Percentiles rank a stretch among this genome's conserved stretches.
phyloP scores from a whole-genome alignment of 2,113 vertebrate species.

The Seriola quinqueradiata region DNA sequence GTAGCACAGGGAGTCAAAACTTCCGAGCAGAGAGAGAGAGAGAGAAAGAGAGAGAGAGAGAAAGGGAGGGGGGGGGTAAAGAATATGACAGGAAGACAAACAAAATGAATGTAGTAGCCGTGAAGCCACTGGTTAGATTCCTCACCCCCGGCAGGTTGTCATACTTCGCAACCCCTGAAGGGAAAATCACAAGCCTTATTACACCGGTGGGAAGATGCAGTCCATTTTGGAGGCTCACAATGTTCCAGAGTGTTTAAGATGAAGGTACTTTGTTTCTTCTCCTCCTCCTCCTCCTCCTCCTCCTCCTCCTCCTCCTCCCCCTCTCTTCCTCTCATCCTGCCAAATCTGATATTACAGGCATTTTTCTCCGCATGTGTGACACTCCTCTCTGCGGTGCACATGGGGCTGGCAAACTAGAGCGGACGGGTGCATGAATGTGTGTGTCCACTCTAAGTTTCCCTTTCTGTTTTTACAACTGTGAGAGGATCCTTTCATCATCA shows the following conservation, averaged over 20 bases:
- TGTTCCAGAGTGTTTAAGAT: constrained; percentile 45
- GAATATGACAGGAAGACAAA: constrained; percentile 54
- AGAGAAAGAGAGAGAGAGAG: background rate
- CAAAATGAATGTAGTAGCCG: constrained; percentile 29
- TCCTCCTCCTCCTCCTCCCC: constrained; percentile 6
- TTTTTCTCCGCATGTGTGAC: constrained; percentile 56
- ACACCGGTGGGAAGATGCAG: constrained; percentile 36
- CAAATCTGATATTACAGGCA: constrained; percentile 61
- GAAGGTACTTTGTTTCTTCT: constrained; percentile 37
- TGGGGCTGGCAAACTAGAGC: constrained; percentile 17
- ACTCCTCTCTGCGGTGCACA: constrained; percentile 31
- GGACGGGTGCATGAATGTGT: background rate
- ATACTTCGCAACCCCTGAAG: constrained; percentile 35
- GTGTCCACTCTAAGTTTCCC: constrained; percentile 4
- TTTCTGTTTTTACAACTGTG: background rate
- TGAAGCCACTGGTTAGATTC: constrained; percentile 24
- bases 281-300: constrained; percentile 14
- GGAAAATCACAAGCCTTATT: constrained; percentile 60
- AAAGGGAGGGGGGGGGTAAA: background rate
- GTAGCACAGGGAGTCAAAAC: constrained; percentile 43
- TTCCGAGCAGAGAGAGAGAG: background rate
- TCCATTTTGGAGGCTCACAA: constrained; percentile 55
- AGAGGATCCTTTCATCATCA: constrained; percentile 5
- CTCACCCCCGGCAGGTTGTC: constrained; percentile 32
- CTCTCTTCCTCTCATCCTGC: constrained; percentile 31